Evolutionary conservation across 92 coral and sea anemone species (phyloP).

Genomic region (Siderastrea siderea): DNA sequence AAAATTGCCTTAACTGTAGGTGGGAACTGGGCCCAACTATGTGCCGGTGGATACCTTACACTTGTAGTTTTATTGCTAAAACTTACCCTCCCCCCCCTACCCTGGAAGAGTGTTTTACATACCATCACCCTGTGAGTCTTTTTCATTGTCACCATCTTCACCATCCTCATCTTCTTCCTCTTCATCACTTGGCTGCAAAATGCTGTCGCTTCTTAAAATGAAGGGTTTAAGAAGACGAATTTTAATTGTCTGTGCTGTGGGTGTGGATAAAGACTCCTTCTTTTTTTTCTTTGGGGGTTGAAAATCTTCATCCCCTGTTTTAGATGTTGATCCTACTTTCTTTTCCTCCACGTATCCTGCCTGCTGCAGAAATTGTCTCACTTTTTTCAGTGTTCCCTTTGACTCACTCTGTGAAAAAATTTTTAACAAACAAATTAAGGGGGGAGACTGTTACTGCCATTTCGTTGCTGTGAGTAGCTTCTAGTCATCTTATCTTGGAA

Average conservation of each 20-base stretch:
- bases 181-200: constrained; percentile 21
- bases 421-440: not conserved
- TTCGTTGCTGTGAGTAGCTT: no score
- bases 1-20: no score
- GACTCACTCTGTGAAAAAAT: constrained; percentile 30
- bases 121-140: constrained; percentile 29
- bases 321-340: not conserved
- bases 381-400: not conserved
- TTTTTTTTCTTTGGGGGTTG: constrained; percentile 25
- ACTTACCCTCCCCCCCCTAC: no score
- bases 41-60: no score
- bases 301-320: not conserved
- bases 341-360: constrained; percentile 59
- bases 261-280: not conserved
- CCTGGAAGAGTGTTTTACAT: not conserved
- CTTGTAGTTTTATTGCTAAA: no score
- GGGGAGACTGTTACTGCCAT: no score
- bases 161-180: constrained; percentile 18
- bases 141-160: constrained; percentile 5
- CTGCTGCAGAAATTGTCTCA: constrained; percentile 52
- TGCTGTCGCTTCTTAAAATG: constrained; percentile 30
- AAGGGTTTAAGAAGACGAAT: constrained; percentile 65
- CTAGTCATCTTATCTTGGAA: no score
- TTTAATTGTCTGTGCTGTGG: not conserved
- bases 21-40: no score